phyloP scores from a whole-genome alignment of 2,113 vertebrate species.

The Tetrao urogallus region DNA sequence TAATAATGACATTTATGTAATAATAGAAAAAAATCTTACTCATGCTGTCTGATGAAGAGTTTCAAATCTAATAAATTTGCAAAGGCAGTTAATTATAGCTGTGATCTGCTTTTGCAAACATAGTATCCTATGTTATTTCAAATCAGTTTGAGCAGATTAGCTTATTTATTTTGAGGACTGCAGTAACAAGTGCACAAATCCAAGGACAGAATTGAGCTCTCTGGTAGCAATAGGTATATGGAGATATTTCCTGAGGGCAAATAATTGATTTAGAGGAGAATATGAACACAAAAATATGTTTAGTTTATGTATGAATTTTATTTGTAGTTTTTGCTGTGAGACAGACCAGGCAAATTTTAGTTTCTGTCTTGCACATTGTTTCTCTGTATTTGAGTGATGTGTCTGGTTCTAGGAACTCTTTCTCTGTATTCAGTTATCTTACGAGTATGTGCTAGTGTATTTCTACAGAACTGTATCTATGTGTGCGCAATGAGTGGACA shows the following conservation, averaged over 20 bases:
- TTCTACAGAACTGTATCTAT: background rate
- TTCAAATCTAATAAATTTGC: background rate
- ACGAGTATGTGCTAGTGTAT: background rate
- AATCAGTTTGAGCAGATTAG: background rate
- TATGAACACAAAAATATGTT: background rate
- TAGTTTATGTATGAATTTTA: background rate
- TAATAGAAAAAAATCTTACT: background rate
- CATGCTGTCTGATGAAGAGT: background rate
- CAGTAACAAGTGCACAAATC: background rate
- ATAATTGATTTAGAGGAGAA: background rate
- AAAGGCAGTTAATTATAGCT: background rate
- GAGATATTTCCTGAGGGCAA: background rate
- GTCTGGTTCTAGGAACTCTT: background rate
- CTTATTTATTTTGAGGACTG: background rate
- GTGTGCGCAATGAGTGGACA: fast-evolving
- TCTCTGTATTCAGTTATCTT: background rate
- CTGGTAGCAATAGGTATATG: background rate
- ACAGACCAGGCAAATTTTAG: background rate
- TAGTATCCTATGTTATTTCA: background rate
- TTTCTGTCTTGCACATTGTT: background rate
- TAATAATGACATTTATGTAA: background rate
- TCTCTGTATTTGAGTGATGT: background rate
- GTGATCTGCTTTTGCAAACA: background rate
- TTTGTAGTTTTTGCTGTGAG: background rate
- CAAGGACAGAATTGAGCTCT: background rate